Evolutionary conservation across 2,113 vertebrate genomes (phyloP).

Genomic region (Aegotheles bennettii): DNA sequence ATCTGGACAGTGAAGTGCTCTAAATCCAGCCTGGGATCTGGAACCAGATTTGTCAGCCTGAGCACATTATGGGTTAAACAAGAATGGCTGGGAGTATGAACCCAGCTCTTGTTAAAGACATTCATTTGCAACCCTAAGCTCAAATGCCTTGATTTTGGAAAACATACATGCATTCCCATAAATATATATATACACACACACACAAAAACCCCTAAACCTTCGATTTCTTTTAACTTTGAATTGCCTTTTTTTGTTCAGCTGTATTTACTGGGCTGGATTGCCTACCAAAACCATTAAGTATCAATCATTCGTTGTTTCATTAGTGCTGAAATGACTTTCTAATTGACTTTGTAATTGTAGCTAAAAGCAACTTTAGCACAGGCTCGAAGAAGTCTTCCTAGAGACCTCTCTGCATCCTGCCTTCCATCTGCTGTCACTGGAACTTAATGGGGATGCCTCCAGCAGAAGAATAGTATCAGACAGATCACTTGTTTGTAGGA

Average conservation of each 20-base stretch:
- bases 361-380: conserved; percentile 54
- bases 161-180: not conserved
- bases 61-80: not conserved
- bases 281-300: conserved; percentile 27
- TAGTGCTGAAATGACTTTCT: conserved; percentile 58
- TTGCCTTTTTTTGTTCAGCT: not conserved
- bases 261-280: conserved; percentile 16
- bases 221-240: not conserved
- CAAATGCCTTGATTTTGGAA: not conserved
- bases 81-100: not conserved
- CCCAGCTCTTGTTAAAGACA: not conserved
- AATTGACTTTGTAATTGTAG: conserved; percentile 63
- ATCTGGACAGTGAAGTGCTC: not conserved
- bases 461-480: not conserved
- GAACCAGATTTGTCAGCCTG: not conserved
- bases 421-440: conserved; percentile 36
- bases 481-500: not conserved
- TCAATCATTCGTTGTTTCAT: conserved; percentile 53
- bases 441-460: not conserved
- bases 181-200: accelerated
- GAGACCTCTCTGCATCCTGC: not conserved
- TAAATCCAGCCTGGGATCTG: not conserved
- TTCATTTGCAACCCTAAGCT: not conserved
- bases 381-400: not conserved
- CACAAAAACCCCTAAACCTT: not conserved